Conservation (phyloP, 2,113 vertebrate species). For the Peromyscus maniculatus region DNA sequence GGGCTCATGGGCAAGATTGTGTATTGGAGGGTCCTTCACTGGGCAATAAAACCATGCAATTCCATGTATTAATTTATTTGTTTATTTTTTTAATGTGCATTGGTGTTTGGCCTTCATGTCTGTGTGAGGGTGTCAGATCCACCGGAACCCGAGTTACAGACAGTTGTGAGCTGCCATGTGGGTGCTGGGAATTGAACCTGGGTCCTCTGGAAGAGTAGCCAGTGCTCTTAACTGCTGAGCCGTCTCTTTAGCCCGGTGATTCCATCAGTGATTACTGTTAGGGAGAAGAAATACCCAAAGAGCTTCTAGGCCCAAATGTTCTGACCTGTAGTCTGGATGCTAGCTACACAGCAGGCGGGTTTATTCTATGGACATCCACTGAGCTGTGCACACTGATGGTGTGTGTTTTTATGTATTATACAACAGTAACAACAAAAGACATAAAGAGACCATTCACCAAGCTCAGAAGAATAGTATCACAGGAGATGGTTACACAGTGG, state of each 20-base stretch:
- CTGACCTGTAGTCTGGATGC: not conserved
- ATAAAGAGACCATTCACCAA: not conserved
- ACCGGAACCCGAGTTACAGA: not conserved
- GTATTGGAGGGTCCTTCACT: not conserved
- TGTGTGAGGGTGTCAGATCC: not conserved
- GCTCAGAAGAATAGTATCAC: not conserved
- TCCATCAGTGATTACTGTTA: not conserved
- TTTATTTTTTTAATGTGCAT: not conserved
- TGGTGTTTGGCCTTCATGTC: not conserved
- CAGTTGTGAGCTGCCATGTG: not conserved
- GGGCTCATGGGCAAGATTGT: not conserved
- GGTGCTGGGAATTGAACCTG: not conserved
- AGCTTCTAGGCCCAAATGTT: not conserved
- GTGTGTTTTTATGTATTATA: not conserved
- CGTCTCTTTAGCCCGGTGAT: not conserved
- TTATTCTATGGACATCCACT: not conserved
- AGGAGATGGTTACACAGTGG: not conserved
- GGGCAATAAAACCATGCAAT: not conserved
- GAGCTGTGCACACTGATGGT: not conserved
- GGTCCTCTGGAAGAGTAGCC: rapidly evolving
- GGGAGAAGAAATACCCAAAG: not conserved
- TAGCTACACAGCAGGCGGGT: not conserved
- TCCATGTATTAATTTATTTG: not conserved
- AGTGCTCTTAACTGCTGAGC: not conserved
- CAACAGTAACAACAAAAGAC: constrained; percentile 4